A percentile compares a stretch with the other conserved stretches of the same genome.
These are phyloP conservation scores for Paedocypris sp. DNA, from an alignment of 2,113 vertebrate species.

Conservation along the genomic window DNA sequence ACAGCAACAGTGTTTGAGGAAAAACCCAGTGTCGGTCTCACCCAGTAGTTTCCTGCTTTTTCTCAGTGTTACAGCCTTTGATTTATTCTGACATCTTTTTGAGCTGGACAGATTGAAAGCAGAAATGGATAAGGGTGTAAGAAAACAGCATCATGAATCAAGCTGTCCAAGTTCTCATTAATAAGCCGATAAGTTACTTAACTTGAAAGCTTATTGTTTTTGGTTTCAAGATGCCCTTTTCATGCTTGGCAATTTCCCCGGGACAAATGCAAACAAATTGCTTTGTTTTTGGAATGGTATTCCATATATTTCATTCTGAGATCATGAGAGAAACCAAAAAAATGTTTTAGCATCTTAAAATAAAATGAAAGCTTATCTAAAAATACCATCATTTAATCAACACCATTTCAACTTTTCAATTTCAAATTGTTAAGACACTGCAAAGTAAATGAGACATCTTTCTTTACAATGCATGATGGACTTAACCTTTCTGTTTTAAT, in stretches of 20 bases:
- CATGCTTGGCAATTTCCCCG: background rate
- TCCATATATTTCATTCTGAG: slow-evolving; percentile 3
- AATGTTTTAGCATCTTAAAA: too few relatives aligned
- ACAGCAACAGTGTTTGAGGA: slow-evolving; percentile 3
- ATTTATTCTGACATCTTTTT: slow-evolving; percentile 24
- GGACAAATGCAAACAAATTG: slow-evolving; percentile 9
- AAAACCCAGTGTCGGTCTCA: background rate
- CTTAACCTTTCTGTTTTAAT: too few relatives aligned
- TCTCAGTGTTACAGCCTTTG: slow-evolving; percentile 5
- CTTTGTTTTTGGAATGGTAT: slow-evolving; percentile 10
- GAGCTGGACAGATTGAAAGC: slow-evolving; percentile 5
- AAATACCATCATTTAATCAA: too few relatives aligned
- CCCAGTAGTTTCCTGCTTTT: slow-evolving; percentile 10
- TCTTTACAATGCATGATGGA: too few relatives aligned
- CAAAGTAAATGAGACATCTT: too few relatives aligned
- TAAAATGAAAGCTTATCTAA: too few relatives aligned
- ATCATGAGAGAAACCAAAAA: slow-evolving; percentile 7
- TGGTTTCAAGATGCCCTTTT: slow-evolving; percentile 5
- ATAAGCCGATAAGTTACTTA: slow-evolving; percentile 24
- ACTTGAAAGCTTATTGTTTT: slow-evolving; percentile 16
- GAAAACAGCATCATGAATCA: slow-evolving; percentile 21
- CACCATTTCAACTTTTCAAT: too few relatives aligned
- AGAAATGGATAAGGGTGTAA: slow-evolving; percentile 14
- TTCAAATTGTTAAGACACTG: too few relatives aligned
- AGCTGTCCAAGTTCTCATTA: slow-evolving; percentile 19